Evolutionary conservation across 2,113 vertebrate species (phyloP).

Genomic region (Orthochromis malagaraziensis): DNA sequence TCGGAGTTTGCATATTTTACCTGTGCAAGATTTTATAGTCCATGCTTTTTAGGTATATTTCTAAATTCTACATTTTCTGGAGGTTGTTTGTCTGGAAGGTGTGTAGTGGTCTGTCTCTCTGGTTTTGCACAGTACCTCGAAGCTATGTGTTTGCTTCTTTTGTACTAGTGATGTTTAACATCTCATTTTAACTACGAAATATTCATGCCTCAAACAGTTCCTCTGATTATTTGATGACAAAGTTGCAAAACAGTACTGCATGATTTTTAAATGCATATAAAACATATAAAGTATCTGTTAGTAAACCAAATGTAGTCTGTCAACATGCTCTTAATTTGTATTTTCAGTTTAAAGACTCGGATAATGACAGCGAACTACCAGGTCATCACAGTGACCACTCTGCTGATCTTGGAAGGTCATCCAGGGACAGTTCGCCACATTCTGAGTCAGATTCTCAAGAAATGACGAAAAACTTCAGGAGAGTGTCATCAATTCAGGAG

Average conservation of each 20-base stretch:
- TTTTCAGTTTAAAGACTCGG: background rate
- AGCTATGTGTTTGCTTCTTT: background rate
- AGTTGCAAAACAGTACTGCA: background rate
- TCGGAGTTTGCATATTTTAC: fast-evolving
- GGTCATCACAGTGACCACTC: background rate
- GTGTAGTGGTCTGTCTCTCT: background rate
- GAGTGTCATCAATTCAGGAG: background rate
- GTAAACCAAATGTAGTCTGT: background rate
- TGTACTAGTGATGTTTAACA: background rate
- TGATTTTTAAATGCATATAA: background rate
- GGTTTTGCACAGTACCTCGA: background rate
- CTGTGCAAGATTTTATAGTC: background rate
- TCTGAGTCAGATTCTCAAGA: background rate
- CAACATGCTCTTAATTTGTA: background rate
- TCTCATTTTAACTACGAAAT: background rate
- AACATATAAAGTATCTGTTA: background rate
- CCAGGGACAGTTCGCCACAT: background rate
- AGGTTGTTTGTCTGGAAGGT: background rate
- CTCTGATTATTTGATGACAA: background rate
- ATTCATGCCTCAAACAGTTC: background rate
- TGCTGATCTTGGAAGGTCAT: background rate
- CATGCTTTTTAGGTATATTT: background rate
- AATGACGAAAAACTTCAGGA: fast-evolving
- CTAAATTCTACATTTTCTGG: background rate
- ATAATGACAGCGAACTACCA: background rate